phyloP scores from a whole-genome alignment of 1,140 invertebrate genomes.

The Caenorhabditis remanei region DNA sequence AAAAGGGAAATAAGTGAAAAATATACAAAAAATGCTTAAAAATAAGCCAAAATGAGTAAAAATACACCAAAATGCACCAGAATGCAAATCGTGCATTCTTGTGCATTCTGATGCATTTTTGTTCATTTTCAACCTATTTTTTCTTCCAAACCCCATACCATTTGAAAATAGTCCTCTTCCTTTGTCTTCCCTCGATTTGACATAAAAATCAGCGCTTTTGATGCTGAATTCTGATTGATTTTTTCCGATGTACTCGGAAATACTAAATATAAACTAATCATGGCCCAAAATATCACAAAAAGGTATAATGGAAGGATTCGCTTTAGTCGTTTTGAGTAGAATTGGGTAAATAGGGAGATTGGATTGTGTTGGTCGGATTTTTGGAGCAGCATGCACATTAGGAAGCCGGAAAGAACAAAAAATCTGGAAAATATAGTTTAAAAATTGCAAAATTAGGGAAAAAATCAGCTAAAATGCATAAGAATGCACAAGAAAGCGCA shows the following conservation, averaged over 20 bases:
- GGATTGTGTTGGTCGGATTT: not conserved
- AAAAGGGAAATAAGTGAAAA: not conserved
- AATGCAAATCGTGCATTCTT: no score
- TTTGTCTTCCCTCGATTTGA: not conserved
- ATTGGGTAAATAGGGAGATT: not conserved
- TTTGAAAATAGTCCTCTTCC: constrained; percentile 50
- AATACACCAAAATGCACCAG: no score
- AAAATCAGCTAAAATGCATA: not conserved
- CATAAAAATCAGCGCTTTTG: not conserved
- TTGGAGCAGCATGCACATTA: constrained; percentile 44
- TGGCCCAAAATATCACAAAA: not conserved
- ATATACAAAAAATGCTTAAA: not conserved
- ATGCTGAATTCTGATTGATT: not conserved
- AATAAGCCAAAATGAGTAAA: no score
- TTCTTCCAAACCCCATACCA: not conserved
- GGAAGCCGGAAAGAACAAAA: constrained; percentile 58
- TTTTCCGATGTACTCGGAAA: not conserved
- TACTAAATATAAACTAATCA: not conserved
- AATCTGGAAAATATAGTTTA: constrained; percentile 19
- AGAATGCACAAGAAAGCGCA: not conserved
- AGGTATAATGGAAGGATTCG: constrained; percentile 35
- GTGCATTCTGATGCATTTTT: not conserved
- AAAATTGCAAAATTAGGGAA: not conserved
- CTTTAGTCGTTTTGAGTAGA: constrained; percentile 26
- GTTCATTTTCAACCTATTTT: no score